phyloP scores from a whole-genome alignment of 2,888 invertebrate species.

The Notodonta dromedarius region DNA sequence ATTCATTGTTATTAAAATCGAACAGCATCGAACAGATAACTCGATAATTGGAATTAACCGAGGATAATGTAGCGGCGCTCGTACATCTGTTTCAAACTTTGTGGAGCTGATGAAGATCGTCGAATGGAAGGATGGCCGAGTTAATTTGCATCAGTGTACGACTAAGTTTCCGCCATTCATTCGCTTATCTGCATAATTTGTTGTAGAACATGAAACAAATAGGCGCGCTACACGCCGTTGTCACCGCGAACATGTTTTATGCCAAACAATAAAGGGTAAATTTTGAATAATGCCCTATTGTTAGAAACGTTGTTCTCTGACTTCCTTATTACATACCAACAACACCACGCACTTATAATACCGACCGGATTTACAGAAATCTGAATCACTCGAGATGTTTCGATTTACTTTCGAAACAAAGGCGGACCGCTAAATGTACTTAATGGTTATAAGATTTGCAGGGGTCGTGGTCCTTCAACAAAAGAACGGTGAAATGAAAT shows the following conservation, averaged over 20 bases:
- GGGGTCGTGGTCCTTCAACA: slow-evolving; percentile 16
- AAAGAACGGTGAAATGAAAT: slow-evolving; percentile 28
- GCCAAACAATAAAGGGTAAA: slow-evolving; percentile 75
- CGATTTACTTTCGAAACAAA: slow-evolving; percentile 31
- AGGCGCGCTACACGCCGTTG: slow-evolving; percentile 70
- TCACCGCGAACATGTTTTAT: slow-evolving; percentile 75
- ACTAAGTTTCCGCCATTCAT: slow-evolving; percentile 76
- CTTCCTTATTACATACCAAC: slow-evolving; percentile 51
- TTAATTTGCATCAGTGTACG: slow-evolving; percentile 77
- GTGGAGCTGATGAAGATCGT: slow-evolving; percentile 66
- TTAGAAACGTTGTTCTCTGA: slow-evolving; percentile 62
- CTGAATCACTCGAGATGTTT: slow-evolving; percentile 24
- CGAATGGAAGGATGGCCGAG: slow-evolving; percentile 67
- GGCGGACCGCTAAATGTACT: slow-evolving; percentile 28
- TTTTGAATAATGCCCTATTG: slow-evolving; percentile 76
- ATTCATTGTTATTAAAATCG: slow-evolving; percentile 24
- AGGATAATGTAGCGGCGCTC: slow-evolving; percentile 41
- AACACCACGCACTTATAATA: slow-evolving; percentile 39
- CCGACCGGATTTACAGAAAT: slow-evolving; percentile 29
- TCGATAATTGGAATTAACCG: slow-evolving; percentile 58
- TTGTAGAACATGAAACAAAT: slow-evolving; percentile 76
- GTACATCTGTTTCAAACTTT: slow-evolving; percentile 68
- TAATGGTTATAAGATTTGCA: slow-evolving; percentile 32
- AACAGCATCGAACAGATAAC: slow-evolving; percentile 35
- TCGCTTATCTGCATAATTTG: slow-evolving; percentile 81